phyloP scores from a whole-genome alignment of 2,888 invertebrate genomes.

The Coecobrya sp. region DNA sequence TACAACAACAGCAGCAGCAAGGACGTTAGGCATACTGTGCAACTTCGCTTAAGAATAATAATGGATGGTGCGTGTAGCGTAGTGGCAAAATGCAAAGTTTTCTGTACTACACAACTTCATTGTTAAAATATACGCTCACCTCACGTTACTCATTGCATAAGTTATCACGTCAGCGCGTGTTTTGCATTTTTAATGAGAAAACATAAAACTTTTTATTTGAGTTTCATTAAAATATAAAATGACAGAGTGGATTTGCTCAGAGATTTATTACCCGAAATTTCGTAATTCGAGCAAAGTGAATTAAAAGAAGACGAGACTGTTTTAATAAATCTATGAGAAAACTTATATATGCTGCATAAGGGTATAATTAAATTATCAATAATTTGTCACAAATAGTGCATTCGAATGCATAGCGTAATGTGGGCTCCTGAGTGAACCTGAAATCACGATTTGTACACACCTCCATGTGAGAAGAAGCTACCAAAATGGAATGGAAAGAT shows the following conservation, averaged over 20 bases:
- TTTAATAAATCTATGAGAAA: background rate
- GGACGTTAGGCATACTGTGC: conserved; percentile 7
- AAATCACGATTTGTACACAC: conserved; percentile 10
- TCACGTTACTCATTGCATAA: background rate
- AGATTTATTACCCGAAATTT: conserved; percentile 72
- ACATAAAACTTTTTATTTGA: conserved; percentile 50
- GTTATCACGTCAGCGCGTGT: conserved; percentile 32
- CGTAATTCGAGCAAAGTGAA: conserved; percentile 35
- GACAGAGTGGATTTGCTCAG: conserved; percentile 4
- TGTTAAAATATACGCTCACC: background rate
- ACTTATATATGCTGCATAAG: background rate
- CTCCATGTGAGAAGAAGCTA: background rate
- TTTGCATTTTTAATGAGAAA: conserved; percentile 58
- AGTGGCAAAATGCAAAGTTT: background rate
- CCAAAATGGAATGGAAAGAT: conserved; percentile 13
- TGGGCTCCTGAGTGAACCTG: conserved; percentile 1
- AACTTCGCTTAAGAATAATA: background rate
- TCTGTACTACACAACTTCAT: background rate
- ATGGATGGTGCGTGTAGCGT: conserved; percentile 7
- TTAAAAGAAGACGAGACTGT: background rate
- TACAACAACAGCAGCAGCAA: background rate
- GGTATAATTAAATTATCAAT: conserved; percentile 68
- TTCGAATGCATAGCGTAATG: background rate
- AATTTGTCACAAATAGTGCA: conserved; percentile 41
- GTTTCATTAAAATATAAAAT: conserved; percentile 24